Conservation (phyloP, 2,797 vertebrate genomes). For the Buphagus erythrorhynchus region DNA sequence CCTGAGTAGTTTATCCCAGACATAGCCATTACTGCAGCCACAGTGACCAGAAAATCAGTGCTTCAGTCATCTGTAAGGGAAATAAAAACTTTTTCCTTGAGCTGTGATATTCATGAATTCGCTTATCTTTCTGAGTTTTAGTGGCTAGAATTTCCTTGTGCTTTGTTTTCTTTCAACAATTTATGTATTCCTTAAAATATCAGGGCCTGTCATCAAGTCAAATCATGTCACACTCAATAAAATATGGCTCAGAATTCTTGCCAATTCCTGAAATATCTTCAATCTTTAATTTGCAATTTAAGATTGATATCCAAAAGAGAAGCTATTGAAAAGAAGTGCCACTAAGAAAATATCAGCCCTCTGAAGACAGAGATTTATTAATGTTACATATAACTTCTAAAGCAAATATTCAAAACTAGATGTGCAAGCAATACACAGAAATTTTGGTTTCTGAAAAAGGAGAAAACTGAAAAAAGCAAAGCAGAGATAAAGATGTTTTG, state of each 20-base stretch:
- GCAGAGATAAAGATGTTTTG: background rate
- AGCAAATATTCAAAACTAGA: background rate
- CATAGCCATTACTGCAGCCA: background rate
- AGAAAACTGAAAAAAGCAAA: background rate
- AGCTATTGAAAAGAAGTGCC: background rate
- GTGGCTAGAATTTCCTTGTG: background rate
- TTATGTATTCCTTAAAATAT: background rate
- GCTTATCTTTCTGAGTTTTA: background rate
- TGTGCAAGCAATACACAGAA: background rate
- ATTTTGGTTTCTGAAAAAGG: background rate
- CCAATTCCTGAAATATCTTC: background rate
- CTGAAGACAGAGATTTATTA: background rate
- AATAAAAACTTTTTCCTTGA: background rate
- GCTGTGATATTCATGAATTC: background rate
- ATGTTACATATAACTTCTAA: background rate
- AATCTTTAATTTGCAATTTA: constrained; percentile 7
- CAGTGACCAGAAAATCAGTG: background rate
- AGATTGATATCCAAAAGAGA: background rate
- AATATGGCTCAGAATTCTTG: background rate
- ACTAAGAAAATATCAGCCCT: background rate
- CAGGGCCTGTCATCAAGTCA: background rate
- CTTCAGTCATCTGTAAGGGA: background rate
- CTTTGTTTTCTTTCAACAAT: background rate
- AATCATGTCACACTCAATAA: background rate
- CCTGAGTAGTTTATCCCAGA: background rate